Conservation (phyloP, 2,797 vertebrate species). For the Carduelis carduelis region DNA sequence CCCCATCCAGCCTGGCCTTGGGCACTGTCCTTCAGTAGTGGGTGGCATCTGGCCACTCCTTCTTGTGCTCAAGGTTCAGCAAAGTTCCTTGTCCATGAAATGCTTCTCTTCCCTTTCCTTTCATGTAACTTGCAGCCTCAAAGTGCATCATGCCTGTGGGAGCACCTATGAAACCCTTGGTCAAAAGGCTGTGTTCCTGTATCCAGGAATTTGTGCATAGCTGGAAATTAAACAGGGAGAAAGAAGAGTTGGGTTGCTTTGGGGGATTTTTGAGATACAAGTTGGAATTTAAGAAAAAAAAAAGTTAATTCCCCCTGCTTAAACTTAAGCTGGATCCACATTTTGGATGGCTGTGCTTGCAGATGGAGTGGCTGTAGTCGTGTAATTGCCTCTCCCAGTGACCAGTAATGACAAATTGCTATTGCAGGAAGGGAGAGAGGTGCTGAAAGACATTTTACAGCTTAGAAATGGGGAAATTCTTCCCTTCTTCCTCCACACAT, state of each 20-base stretch:
- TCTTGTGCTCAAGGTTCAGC: neutral
- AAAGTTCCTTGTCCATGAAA: neutral
- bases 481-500: neutral
- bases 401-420: neutral
- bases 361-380: neutral
- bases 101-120: neutral
- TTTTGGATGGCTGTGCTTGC: neutral
- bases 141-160: neutral
- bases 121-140: neutral
- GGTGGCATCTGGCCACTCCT: neutral
- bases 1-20: neutral
- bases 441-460: constrained; percentile 32
- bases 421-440: neutral
- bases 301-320: neutral
- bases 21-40: neutral
- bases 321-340: neutral
- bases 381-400: neutral
- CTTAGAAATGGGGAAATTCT: constrained; percentile 20
- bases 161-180: neutral
- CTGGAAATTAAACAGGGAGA: neutral
- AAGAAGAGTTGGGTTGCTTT: neutral
- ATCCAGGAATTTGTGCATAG: neutral
- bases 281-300: neutral
- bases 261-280: neutral
- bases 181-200: neutral